phyloP scores from a whole-genome alignment of 2,113 vertebrate species.

The Heliornis fulica region DNA sequence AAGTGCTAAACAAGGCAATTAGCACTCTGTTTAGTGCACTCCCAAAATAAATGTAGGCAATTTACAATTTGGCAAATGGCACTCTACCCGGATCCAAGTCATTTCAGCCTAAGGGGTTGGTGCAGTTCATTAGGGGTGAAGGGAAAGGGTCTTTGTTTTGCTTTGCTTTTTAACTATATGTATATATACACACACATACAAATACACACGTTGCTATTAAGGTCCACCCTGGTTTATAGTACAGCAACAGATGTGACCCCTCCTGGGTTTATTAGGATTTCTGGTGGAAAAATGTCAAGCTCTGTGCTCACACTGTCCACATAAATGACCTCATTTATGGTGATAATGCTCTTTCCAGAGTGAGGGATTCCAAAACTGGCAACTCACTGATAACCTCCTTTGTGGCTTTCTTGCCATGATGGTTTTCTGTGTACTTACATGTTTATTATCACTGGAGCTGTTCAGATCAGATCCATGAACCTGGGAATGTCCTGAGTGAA shows the following conservation, averaged over 20 bases:
- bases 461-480: slow-evolving; percentile 51
- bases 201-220: slow-evolving; percentile 50
- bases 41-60: slow-evolving; percentile 84
- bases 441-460: slow-evolving; percentile 49
- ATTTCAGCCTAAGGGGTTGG: slow-evolving; percentile 79
- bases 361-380: slow-evolving; percentile 37
- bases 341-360: slow-evolving; percentile 38
- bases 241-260: slow-evolving; percentile 72
- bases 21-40: slow-evolving; percentile 84
- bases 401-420: slow-evolving; percentile 11
- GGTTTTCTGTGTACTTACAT: slow-evolving; percentile 24
- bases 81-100: slow-evolving; percentile 73
- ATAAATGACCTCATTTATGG: slow-evolving; percentile 39
- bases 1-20: slow-evolving; percentile 86
- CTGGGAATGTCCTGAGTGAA: slow-evolving; percentile 53
- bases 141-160: slow-evolving; percentile 75
- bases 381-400: slow-evolving; percentile 19
- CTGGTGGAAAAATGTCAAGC: slow-evolving; percentile 72
- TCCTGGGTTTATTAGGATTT: slow-evolving; percentile 68
- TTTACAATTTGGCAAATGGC: slow-evolving; percentile 84
- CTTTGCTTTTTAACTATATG: slow-evolving; percentile 39
- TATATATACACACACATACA: neutral
- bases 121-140: slow-evolving; percentile 79
- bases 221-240: slow-evolving; percentile 41
- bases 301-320: slow-evolving; percentile 58